Conservation (phyloP, 2,113 vertebrate species). For the Oophaga pumilio region DNA sequence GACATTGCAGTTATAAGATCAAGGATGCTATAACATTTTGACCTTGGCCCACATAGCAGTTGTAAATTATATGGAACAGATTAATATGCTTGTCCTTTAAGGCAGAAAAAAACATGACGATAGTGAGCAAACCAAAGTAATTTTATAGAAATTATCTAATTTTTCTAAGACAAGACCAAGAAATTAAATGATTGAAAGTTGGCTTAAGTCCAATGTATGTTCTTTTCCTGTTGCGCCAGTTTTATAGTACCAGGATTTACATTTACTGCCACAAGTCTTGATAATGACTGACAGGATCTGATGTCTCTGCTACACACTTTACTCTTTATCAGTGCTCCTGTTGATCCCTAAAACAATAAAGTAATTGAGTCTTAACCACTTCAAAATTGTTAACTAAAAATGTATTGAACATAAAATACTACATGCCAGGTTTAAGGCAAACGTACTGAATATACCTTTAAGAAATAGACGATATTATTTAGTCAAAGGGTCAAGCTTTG, state of each 20-base stretch:
- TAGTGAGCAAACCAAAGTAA: too few species aligned
- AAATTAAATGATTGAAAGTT: neutral
- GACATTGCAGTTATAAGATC: too few species aligned
- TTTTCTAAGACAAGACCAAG: neutral
- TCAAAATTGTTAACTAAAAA: neutral
- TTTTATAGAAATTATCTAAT: too few species aligned
- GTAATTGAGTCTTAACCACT: slow-evolving; percentile 5
- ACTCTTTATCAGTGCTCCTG: neutral
- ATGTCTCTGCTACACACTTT: neutral
- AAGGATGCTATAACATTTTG: too few species aligned
- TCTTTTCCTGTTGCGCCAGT: neutral
- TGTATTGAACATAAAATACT: neutral
- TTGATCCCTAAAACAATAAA: neutral
- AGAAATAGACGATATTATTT: neutral
- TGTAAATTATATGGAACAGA: too few species aligned
- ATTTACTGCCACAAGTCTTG: neutral
- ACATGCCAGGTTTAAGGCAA: too few species aligned
- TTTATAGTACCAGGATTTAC: neutral
- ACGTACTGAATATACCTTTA: neutral
- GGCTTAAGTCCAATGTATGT: neutral
- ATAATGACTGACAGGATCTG: neutral
- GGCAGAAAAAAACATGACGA: neutral
- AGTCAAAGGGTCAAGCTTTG: neutral
- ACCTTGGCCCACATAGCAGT: too few species aligned
- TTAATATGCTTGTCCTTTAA: neutral